Percentiles rank a stretch among this genome's conserved stretches.
These are phyloP conservation scores for Phataginus tricuspis DNA, from an alignment of 2,797 vertebrate genomes.

Conservation along the genomic window DNA sequence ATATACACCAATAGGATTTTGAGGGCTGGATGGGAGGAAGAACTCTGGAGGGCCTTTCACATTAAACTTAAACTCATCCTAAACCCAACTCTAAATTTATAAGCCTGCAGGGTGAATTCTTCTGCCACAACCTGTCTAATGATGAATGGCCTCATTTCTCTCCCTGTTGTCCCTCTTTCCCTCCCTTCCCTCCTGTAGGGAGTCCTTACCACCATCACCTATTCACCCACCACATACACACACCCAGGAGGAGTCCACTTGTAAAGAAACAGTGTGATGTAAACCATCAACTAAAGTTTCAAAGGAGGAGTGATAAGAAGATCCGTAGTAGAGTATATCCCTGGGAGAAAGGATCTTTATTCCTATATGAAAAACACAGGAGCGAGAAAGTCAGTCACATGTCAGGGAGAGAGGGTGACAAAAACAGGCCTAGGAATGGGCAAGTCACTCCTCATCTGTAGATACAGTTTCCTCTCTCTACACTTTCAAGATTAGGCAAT, in stretches of 20 bases:
- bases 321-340: background rate
- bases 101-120: background rate
- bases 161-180: background rate
- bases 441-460: background rate
- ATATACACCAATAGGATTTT: background rate
- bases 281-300: background rate
- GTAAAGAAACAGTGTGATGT: background rate
- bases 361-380: background rate
- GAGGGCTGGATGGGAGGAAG: background rate
- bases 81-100: background rate
- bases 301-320: background rate
- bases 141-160: background rate
- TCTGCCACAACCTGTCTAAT: background rate
- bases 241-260: background rate
- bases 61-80: background rate
- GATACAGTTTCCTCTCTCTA: background rate
- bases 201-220: background rate
- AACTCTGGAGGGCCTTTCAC: background rate
- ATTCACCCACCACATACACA: background rate
- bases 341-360: background rate
- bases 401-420: background rate
- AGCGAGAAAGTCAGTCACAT: background rate
- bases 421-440: background rate
- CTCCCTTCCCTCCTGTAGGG: background rate
- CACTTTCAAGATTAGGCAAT: background rate